Base-by-base conservation (phyloP, 2,113 vertebrate genomes). In the Hymenochirus boettgeri region DNA sequence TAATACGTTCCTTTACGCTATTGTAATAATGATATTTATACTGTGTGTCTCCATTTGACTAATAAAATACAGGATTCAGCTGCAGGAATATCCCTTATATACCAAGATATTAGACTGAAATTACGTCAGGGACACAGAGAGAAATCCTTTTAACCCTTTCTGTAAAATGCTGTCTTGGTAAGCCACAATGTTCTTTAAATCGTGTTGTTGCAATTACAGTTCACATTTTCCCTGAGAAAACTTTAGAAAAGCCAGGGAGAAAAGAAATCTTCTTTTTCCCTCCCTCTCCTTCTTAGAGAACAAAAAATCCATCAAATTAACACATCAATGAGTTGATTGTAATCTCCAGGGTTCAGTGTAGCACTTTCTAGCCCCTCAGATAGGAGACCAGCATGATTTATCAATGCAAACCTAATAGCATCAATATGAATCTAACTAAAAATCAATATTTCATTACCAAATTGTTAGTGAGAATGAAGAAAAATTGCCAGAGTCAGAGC, bases 391-490 rank as follows among this genome's bases (percentile, higher is more conserved):
- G 88, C 85, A 87, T 96, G 94, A 98, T 98, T 97, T 94, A 95
- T 99, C 95, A 96, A 96, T 94, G 93, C 94, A 95, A 98, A 98
- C 95, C 93, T 99, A 98, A 99, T 98, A 96, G 93, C 95, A 97
- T 97, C 95, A 96, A 98, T 99, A 97, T 97, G 94, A 96, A 98
- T 98, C 95, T 95, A 98, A 98, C 95, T 96, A 95, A 98, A 99
- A 97, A 99, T 99, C 95, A 95, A 99, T 99, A 97, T 96, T 99
- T 99, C 95, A 98, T 99, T 98, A 98, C 95, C 94, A 98, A 98
- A 99, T 99, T 99, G 95, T 98, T 97, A 94, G 94, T 86, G 91
- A 93, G 90, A 94, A 97, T 96, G 94, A 99, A 96, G 96, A 98
- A 90, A 89, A 93, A 99, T 96, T 87, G 92, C 91, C 67, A 55